phyloP scores from a whole-genome alignment of 2,888 invertebrate genomes.

The Patella pellucida region DNA sequence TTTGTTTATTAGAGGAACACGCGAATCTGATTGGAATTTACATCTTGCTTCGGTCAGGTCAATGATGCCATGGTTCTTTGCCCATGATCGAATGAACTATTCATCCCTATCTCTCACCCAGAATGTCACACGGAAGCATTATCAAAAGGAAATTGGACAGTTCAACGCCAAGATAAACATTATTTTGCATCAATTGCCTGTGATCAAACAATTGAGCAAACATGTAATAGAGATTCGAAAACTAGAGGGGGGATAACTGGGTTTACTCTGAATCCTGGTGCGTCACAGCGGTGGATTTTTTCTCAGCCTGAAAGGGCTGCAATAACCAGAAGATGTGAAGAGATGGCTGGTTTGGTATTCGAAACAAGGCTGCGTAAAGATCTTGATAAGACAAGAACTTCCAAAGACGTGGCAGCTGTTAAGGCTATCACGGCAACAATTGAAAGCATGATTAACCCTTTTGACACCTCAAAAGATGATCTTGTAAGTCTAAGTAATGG shows the following conservation, averaged over 20 bases:
- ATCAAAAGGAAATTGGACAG: conserved; percentile 6
- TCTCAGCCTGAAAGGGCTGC: conserved; percentile 6
- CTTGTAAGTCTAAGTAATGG: conserved; percentile 9
- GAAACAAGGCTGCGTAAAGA: not conserved
- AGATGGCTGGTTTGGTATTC: not conserved
- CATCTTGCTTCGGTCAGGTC: conserved; percentile 27
- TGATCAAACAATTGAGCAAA: not conserved
- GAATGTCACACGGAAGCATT: not conserved
- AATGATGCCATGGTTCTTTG: conserved; percentile 45
- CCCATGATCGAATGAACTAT: conserved; percentile 44
- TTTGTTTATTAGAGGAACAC: conserved; percentile 24
- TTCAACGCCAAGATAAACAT: conserved; percentile 15
- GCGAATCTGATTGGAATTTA: conserved; percentile 28
- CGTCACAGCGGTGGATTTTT: conserved; percentile 9
- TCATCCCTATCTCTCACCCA: conserved; percentile 32
- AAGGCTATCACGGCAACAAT: conserved; percentile 12
- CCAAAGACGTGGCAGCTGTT: conserved; percentile 9
- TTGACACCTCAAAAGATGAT: not conserved
- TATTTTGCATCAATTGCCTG: too few species aligned
- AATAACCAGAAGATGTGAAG: conserved; percentile 7
- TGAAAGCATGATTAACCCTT: conserved; percentile 13
- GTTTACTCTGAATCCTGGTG: conserved; percentile 7
- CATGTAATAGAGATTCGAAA: conserved; percentile 14
- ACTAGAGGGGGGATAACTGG: conserved; percentile 15
- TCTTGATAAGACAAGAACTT: not conserved